Evolutionary conservation across 2,888 invertebrate genomes (phyloP), one percentile per base, ranked within the genome.

Genomic region (Drosophila aldrichi): DNA sequence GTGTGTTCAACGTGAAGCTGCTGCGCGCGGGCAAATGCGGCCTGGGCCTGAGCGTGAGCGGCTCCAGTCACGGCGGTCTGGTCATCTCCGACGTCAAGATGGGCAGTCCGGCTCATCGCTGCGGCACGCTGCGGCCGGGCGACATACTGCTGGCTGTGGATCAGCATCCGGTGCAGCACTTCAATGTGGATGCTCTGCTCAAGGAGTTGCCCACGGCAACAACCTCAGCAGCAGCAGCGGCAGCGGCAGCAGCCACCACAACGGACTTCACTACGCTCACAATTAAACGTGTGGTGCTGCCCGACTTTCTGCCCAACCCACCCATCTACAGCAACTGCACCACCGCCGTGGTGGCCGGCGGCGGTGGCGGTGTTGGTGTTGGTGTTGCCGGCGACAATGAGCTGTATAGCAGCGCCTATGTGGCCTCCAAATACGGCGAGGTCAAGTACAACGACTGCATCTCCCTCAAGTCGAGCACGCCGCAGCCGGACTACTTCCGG

Each of bases 81-180:
- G 94, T 97, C 52, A 97, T 98, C 89, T 96, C 97, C 0, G 97
- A 98, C 88, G 97, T 99, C 16, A 96, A 97, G 63, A 95, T 96
- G 49, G 98, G 98, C 12, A 98, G 98, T 41, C 95, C 97, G 0
- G 98, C 98, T 0, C 97, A 98, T 93, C 94, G 97, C 49, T 97
- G 96, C 29, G 98, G 98, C 2, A 97, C 97, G 1, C 93, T 98
- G 43, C 95, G 97, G 22, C 95, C 96, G 0, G 98, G 98, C 1
- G 98, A 98, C 91, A 95, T 96, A 68, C 94, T 98, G 0, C 93
- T 98, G 16, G 97, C 97, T 0, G 97, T 98, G 64, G 97, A 98
- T 91, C 96, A 96, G 78, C 96, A 97, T 85, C 96, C 96, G 0
- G 93, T 97, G 73, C 96, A 93, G 79, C 93, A 93, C 63, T 93